A percentile compares a stretch with the other conserved stretches of the same genome.
Conservation (phyloP, 2,888 invertebrate species). For the Megalurothrips usitatus region DNA sequence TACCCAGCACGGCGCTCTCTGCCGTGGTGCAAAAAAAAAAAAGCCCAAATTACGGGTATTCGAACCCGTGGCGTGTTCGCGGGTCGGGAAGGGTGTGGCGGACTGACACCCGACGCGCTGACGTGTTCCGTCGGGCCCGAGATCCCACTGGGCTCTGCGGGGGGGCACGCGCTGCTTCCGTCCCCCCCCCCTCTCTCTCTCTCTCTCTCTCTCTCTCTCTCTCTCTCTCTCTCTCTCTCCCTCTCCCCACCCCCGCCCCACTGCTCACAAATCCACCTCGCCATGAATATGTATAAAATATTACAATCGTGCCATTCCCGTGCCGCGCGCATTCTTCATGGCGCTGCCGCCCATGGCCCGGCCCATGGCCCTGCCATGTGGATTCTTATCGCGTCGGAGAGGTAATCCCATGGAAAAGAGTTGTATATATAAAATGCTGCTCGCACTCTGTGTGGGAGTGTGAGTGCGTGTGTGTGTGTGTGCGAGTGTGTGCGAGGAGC, state of each 20-base stretch:
- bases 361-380: neutral
- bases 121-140: neutral
- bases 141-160: too few species aligned
- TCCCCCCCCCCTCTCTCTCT: too few species aligned
- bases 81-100: too few species aligned
- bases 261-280: slow-evolving; percentile 9
- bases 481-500: neutral
- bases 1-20: neutral
- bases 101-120: neutral
- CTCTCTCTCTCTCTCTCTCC: too few species aligned
- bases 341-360: neutral
- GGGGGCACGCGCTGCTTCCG: too few species aligned
- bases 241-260: too few species aligned
- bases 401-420: slow-evolving; percentile 25
- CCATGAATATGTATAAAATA: slow-evolving; percentile 23
- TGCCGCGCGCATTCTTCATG: slow-evolving; percentile 20
- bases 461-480: neutral
- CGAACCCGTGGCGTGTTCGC: too few species aligned
- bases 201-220: too few species aligned
- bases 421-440: neutral
- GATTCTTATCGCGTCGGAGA: neutral
- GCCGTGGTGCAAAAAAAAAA: too few species aligned
- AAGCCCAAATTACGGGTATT: too few species aligned
- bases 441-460: neutral
- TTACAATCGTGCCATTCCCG: slow-evolving; percentile 17